A percentile compares a stretch with the other conserved stretches of the same genome.
These are phyloP conservation scores for Sporophila hypoxantha DNA, from an alignment of 2,113 vertebrate genomes.

Conservation along the genomic window DNA sequence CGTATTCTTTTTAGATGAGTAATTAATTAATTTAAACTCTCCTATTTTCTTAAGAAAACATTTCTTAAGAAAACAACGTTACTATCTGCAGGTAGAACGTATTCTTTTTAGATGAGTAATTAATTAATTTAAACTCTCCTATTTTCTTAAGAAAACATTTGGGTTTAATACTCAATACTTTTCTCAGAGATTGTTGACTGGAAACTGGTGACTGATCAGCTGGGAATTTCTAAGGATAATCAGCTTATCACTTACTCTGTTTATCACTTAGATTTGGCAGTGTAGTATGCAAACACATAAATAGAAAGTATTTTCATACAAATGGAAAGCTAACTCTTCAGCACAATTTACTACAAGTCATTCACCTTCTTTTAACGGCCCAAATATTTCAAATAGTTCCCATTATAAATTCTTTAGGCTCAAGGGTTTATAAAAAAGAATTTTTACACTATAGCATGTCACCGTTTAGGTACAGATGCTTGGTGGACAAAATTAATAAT, in stretches of 20 bases:
- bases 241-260: background rate
- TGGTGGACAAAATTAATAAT: background rate
- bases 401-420: background rate
- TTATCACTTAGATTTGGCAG: background rate
- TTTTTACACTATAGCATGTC: background rate
- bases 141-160: background rate
- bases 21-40: background rate
- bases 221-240: background rate
- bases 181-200: background rate
- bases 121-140: background rate
- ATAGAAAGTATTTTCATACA: background rate
- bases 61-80: too few relatives aligned
- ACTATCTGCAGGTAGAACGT: background rate
- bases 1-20: rapidly evolving
- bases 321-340: background rate
- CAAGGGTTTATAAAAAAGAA: background rate
- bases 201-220: background rate
- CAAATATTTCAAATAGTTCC: background rate
- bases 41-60: background rate
- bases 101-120: background rate
- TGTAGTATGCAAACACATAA: background rate
- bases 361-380: background rate
- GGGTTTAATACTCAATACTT: background rate
- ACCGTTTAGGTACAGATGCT: background rate
- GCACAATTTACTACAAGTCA: rapidly evolving